phyloP scores from a whole-genome alignment of 2,888 invertebrate genomes.

The Calliphora vomitoria region DNA sequence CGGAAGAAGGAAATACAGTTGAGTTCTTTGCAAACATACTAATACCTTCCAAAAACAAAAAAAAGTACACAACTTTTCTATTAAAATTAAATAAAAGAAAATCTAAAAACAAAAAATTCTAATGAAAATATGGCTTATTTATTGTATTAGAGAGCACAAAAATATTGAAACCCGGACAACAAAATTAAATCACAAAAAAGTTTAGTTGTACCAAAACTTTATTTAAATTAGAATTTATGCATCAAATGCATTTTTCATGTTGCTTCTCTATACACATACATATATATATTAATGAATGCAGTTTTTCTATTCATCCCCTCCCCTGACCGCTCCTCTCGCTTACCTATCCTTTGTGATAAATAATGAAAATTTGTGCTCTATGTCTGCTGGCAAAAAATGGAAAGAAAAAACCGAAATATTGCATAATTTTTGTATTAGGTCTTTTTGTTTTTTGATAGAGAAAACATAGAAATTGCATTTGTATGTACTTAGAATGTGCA shows the following conservation, averaged over 20 bases:
- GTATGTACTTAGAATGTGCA: not conserved
- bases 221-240: slow-evolving; percentile 50
- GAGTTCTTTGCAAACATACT: slow-evolving; percentile 1
- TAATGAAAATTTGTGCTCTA: slow-evolving; percentile 22
- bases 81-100: slow-evolving; percentile 29
- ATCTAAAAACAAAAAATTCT: not conserved
- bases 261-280: not conserved
- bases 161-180: not conserved
- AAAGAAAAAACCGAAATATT: slow-evolving; percentile 1
- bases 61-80: slow-evolving; percentile 1
- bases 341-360: not conserved
- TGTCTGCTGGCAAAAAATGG: slow-evolving; percentile 13
- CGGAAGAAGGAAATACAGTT: not conserved
- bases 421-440: slow-evolving; percentile 19
- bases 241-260: slow-evolving; percentile 66
- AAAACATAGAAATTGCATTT: slow-evolving; percentile 62
- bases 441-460: slow-evolving; percentile 21
- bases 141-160: slow-evolving; percentile 17
- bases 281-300: slow-evolving; percentile 4
- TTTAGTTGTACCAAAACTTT: slow-evolving; percentile 21
- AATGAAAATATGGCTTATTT: slow-evolving; percentile 36
- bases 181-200: not conserved
- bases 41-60: slow-evolving; percentile 26
- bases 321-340: not conserved
- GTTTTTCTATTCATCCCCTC: not conserved